phyloP scores from a whole-genome alignment of 2,888 invertebrate genomes.

The Artemia sp. region DNA sequence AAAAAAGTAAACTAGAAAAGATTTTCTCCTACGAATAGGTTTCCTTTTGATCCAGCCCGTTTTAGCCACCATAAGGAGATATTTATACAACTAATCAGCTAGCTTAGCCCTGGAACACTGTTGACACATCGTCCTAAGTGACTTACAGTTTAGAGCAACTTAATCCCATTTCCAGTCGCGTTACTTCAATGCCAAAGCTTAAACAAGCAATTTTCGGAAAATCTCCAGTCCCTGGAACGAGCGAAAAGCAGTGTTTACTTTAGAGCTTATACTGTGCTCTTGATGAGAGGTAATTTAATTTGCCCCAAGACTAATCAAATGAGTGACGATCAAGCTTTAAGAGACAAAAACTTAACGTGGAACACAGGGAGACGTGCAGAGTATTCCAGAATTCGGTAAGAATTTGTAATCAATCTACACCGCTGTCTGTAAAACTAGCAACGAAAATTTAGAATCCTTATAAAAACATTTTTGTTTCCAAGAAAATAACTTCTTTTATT shows the following conservation, averaged over 20 bases:
- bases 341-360: conserved; percentile 12
- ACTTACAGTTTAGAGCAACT: conserved; percentile 7
- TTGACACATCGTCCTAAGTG: conserved; percentile 9
- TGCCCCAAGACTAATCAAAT: conserved; percentile 1
- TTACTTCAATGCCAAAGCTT: conserved; percentile 7
- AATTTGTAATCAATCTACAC: too few relatives aligned
- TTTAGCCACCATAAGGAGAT: not conserved
- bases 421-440: too few relatives aligned
- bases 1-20: too few relatives aligned
- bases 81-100: conserved; percentile 14
- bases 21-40: too few relatives aligned
- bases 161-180: conserved; percentile 15
- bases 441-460: too few relatives aligned
- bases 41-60: too few relatives aligned
- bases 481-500: too few relatives aligned
- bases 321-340: conserved; percentile 4
- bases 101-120: conserved; percentile 2
- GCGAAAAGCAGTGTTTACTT: conserved; percentile 3
- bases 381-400: too few relatives aligned
- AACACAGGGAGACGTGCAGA: not conserved
- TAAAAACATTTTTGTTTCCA: too few relatives aligned
- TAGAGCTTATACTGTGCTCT: conserved; percentile 1
- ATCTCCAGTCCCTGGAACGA: conserved; percentile 11
- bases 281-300: conserved; percentile 13
- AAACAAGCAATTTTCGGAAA: conserved; percentile 1